Evolutionary conservation across 1,140 invertebrate species (phyloP), one percentile per base, ranked within the genome.

Genomic region (Brachionus sp.): DNA sequence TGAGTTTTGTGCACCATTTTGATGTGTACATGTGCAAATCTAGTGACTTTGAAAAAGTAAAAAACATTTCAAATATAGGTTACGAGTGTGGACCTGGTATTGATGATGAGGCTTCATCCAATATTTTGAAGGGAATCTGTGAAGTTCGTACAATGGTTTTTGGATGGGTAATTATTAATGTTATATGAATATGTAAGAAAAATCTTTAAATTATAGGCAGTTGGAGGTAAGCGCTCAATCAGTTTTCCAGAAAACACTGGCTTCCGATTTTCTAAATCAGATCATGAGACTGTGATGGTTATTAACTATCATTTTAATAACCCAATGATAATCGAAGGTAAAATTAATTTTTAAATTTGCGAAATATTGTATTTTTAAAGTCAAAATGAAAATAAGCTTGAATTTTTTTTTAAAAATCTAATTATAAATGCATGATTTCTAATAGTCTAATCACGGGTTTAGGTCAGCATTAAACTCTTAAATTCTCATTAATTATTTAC

Each of bases 221-320:
- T 78, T 62, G 77, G 77, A 16, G 77, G 77, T 1, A 46, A 78
- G 25, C 16, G 19, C 6, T 35, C 19, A 16, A 23, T 78, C 13
- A 53, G 77, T 44, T 53, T 78, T 78, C 77, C 77, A 5, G 19
- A 44, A 37, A 33, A 78, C 12, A 53, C 77, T 16, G 77, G 77
- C 19, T 53, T 57, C 12, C 23, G 77, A n/a, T 78, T 78, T 78
- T 3, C 46, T 1, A 78, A 78, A 78, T 57, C 46, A 5, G 44
- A 78, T 12, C 44, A 53, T 9, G 46, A 53, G 10, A 78, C 77
- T 3, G 7, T 53, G 13, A 35, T 78, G 7, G 44, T 78, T 33
- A 37, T 78, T 12, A 37, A 57, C 25, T 78, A 50, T 10, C 77
- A 78, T 12, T 78, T 57, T 46, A 33, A 78, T 50, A 78, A 78